Conservation (phyloP, 2,113 vertebrate genomes). For the Atlantisia rogersi region DNA sequence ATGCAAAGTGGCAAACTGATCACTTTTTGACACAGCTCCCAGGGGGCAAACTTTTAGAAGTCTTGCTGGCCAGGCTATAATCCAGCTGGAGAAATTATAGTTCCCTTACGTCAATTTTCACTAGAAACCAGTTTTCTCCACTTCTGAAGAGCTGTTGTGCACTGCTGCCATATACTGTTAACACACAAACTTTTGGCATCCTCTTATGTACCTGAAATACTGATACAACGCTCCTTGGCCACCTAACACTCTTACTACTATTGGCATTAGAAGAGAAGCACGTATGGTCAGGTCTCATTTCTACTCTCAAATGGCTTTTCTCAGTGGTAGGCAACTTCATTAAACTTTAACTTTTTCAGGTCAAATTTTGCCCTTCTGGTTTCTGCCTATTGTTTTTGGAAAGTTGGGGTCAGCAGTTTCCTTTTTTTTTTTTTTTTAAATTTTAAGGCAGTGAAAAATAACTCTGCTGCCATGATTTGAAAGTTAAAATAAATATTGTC, state of each 20-base stretch:
- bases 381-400: neutral
- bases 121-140: neutral
- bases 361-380: neutral
- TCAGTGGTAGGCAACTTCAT: neutral
- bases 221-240: neutral
- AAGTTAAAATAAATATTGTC: conserved; percentile 35
- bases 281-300: neutral
- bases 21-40: neutral
- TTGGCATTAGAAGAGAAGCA: neutral
- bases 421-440: neutral
- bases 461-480: neutral
- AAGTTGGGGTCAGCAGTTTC: neutral
- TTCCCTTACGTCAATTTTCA: neutral
- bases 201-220: neutral
- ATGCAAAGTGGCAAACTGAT: neutral
- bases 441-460: neutral
- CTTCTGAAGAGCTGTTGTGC: neutral
- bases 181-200: neutral
- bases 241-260: neutral
- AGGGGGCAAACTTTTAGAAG: neutral
- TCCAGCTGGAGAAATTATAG: neutral
- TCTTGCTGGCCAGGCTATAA: neutral
- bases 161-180: neutral
- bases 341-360: neutral
- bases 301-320: neutral